Evolutionary conservation across 2,113 vertebrate species (phyloP), one percentile per base, ranked within the genome.

Genomic region (Cheilinus undulatus): DNA sequence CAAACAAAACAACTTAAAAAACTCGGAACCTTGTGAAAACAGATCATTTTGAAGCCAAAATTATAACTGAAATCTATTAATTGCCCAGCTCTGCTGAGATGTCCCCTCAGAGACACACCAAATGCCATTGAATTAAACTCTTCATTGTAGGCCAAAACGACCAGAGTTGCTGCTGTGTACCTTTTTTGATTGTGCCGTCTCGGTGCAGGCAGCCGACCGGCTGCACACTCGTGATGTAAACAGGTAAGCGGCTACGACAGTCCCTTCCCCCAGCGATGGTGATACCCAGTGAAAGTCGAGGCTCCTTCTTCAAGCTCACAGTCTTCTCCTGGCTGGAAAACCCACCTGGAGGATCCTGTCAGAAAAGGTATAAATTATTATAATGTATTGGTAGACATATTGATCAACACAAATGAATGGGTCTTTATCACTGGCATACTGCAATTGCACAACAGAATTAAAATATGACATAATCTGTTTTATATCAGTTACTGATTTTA

Each of bases 151-250:
- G 12, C 15, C 5, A 26, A 23, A 22, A 26, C 28, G 1, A 8
- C 13, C 30, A 60, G 68, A 56, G n/a, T n/a, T 57, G 66, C 15
- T 8, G 9, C 23, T 32, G 11, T 27, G 40, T 86, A 97, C 96
- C 96, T 92, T 91, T 91, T 84, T 95, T 96, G 86, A 97, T 95
- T 66, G 94, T 96, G 76, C 96, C 95, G 1, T 97, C 96, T 66
- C 94, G 92, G 89, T 95, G 95, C 63, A 97, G 92, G 83, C 96
- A 97, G 13, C 96, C 96, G 0, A 97, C 93, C 2, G 96, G 96
- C 89, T 97, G 96, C 46, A 97, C 95, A 0, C 96, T 97, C 0
- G 96, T 97, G 73, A 97, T 96, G 69, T 97, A 97, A 68, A 97
- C 92, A 0, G 96, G 96, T 20, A 97, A 93, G 12, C 92, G 95